Evolutionary conservation across 2,797 vertebrate species (phyloP).

Genomic region (Propithecus deckenii): DNA sequence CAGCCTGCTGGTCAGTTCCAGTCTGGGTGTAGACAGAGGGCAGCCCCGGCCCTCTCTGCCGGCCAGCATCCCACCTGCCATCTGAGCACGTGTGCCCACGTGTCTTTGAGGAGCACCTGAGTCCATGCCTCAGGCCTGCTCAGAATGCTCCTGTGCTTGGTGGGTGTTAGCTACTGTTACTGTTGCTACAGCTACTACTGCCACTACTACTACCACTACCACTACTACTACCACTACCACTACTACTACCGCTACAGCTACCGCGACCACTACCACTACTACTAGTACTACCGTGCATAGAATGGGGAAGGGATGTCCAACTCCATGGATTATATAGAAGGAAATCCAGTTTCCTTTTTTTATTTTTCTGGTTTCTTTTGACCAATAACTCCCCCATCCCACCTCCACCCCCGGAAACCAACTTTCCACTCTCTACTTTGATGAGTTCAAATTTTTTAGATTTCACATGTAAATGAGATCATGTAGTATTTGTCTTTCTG

Average conservation of each 20-base stretch:
- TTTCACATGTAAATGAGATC: no score
- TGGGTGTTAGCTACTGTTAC: neutral
- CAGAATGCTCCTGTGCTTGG: accelerated
- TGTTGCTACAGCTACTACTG: accelerated
- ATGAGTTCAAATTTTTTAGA: neutral
- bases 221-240: no score
- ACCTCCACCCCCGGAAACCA: neutral
- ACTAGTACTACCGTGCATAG: neutral
- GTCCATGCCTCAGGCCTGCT: accelerated
- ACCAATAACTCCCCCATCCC: neutral
- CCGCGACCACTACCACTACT: neutral
- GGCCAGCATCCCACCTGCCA: accelerated
- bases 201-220: no score
- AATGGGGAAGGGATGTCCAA: neutral
- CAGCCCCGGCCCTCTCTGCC: no score
- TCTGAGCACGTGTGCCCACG: no score
- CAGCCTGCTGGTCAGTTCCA: no score
- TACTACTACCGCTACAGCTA: accelerated
- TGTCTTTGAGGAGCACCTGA: no score
- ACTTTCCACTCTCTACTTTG: neutral
- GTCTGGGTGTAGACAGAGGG: accelerated
- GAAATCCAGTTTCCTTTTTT: neutral
- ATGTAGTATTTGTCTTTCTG: neutral
- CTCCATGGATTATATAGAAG: neutral
- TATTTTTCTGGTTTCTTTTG: neutral